These are phyloP conservation scores for cat (Felis catus) DNA, from an alignment of 2,113 vertebrate genomes.

Conservation along the genomic window F.catus_Fca126_mat1.0 CM031427.1:40634001-40634500, in stretches of 20 bases:
- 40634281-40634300: too few relatives aligned
- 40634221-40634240: too few relatives aligned
- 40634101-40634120: background rate
- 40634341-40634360: background rate
- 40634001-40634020: background rate
- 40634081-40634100: background rate
- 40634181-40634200: too few relatives aligned
- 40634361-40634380: background rate
- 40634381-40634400: background rate
- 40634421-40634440: too few relatives aligned
- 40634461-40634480: fast-evolving
- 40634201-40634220: too few relatives aligned
- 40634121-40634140: background rate
- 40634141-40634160: background rate
- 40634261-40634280: too few relatives aligned
- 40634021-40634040: background rate
- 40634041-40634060: background rate
- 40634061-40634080: background rate
- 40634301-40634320: too few relatives aligned
- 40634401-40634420: background rate
- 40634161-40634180: too few relatives aligned
- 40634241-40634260: too few relatives aligned
- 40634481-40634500: background rate
- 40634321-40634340: background rate
- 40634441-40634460: background rate